phyloP scores from a whole-genome alignment of 2,888 invertebrate genomes.

The Lucinisca nassula region DNA sequence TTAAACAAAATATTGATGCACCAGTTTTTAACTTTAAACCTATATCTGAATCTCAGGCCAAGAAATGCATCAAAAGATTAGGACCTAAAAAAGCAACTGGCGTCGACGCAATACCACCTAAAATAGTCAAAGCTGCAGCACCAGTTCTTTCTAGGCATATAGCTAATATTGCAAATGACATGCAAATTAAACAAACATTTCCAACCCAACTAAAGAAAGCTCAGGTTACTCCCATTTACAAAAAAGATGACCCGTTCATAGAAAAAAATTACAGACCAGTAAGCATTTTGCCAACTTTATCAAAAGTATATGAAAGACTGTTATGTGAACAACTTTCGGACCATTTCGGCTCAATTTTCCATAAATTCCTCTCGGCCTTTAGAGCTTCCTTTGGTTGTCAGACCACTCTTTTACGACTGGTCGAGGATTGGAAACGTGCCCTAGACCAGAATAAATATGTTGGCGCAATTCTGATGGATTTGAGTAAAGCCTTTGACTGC shows the following conservation, averaged over 20 bases:
- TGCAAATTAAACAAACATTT: not conserved
- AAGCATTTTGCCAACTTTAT: conserved; percentile 9
- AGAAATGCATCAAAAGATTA: not conserved
- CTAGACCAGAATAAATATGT: not conserved
- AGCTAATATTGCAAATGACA: not conserved
- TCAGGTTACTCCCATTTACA: not conserved
- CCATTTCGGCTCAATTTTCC: conserved; percentile 10
- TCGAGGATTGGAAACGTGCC: not conserved
- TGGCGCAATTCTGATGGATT: not conserved
- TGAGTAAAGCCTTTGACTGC: not conserved
- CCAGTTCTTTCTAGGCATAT: not conserved
- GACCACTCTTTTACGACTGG: conserved; percentile 2
- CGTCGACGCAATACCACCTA: conserved; percentile 8
- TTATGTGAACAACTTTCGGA: conserved; percentile 13
- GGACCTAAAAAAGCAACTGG: conserved; percentile 12
- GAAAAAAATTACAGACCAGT: conserved; percentile 12
- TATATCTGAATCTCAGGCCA: not conserved
- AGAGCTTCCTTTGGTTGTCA: conserved; percentile 23
- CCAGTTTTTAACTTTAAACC: not conserved
- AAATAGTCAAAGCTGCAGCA: not conserved
- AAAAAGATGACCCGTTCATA: not conserved
- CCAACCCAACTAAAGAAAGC: conserved; percentile 4
- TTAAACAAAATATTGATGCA: not conserved
- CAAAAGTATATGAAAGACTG: conserved; percentile 21
- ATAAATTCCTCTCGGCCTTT: conserved; percentile 19